Evolutionary conservation across 2,113 vertebrate genomes (phyloP).

Genomic region (Ageneiosus marmoratus): DNA sequence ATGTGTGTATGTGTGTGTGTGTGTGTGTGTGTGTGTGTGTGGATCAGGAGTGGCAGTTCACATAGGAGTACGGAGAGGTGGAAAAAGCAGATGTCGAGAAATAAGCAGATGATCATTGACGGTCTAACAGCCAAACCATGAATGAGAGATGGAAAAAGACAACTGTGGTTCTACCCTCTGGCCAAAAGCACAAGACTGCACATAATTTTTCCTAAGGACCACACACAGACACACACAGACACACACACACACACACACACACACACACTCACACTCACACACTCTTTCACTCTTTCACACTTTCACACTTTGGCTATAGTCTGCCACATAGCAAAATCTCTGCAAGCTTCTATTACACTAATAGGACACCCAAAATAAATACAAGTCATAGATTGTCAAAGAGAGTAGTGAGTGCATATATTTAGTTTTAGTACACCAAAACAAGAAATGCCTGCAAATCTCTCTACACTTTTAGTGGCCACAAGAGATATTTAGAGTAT

Average conservation of each 20-base stretch:
- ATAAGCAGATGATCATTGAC: constrained; percentile 45
- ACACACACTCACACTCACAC: too few species aligned
- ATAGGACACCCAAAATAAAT: not conserved
- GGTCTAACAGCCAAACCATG: constrained; percentile 33
- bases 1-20: too few species aligned
- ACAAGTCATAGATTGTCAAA: not conserved
- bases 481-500: too few species aligned
- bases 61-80: not conserved
- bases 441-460: not conserved
- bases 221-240: constrained; percentile 30
- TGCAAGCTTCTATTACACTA: not conserved
- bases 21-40: not conserved
- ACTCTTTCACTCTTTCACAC: too few species aligned
- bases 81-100: constrained; percentile 14
- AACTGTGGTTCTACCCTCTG: constrained; percentile 39
- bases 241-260: constrained; percentile 22
- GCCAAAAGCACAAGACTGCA: constrained; percentile 29
- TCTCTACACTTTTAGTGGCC: not conserved
- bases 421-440: not conserved
- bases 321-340: not conserved
- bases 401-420: not conserved
- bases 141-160: constrained; percentile 43
- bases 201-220: constrained; percentile 30
- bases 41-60: not conserved
- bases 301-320: constrained; percentile 26